A percentile compares a stretch with the other conserved stretches of the same genome.
Evolutionary conservation across 2,797 vertebrate genomes (phyloP).

Genomic region (Leucoraja ocellata): DNA sequence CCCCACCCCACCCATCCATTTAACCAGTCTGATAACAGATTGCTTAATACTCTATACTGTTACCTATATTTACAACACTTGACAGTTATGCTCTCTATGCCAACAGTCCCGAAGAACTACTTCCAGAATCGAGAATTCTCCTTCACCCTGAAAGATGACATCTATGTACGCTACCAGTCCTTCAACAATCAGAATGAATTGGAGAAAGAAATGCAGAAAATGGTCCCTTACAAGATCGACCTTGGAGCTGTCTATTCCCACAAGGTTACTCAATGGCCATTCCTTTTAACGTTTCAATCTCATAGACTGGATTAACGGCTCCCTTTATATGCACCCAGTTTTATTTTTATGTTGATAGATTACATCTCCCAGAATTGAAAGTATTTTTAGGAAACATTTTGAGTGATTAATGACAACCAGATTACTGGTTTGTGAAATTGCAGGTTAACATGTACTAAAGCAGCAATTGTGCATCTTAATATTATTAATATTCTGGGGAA

Average conservation of each 20-base stretch:
- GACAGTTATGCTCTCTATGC: constrained; percentile 42
- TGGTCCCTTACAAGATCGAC: constrained; percentile 89
- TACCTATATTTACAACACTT: constrained; percentile 38
- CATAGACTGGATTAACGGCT: not conserved
- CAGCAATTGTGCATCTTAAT: not conserved
- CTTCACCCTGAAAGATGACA: constrained; percentile 88
- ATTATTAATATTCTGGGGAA: not conserved
- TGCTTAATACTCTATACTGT: not conserved
- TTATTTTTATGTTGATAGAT: not conserved
- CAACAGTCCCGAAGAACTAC: constrained; percentile 78
- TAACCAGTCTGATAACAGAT: too few relatives aligned
- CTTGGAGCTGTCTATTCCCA: constrained; percentile 88
- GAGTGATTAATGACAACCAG: not conserved
- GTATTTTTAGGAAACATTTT: not conserved
- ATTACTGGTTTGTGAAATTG: not conserved
- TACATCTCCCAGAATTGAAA: not conserved
- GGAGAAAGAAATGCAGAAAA: constrained; percentile 91
- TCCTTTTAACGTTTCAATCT: not conserved
- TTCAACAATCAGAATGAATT: constrained; percentile 78
- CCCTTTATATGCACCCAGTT: not conserved
- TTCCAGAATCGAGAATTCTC: constrained; percentile 92
- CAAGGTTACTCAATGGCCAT: constrained; percentile 60
- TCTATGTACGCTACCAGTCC: constrained; percentile 90
- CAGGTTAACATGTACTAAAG: not conserved
- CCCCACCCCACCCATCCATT: too few relatives aligned